Conservation (phyloP, 2,797 vertebrate genomes). For the Caiman crocodilus region DNA sequence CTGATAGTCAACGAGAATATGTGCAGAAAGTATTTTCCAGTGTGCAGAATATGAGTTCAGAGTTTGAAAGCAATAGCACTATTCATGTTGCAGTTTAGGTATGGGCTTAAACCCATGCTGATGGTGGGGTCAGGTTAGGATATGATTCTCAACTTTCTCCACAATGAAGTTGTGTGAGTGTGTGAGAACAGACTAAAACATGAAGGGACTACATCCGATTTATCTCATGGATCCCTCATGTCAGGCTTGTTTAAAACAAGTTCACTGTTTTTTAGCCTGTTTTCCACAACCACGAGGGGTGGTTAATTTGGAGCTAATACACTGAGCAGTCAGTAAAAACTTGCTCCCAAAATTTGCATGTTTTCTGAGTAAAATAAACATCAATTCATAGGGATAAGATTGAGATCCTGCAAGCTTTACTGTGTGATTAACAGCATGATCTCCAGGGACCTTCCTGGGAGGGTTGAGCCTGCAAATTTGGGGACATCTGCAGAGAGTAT, state of each 20-base stretch:
- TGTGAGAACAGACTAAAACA: slow-evolving; percentile 52
- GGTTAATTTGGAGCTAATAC: slow-evolving; percentile 46
- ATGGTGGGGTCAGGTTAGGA: slow-evolving; percentile 2
- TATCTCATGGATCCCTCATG: slow-evolving; percentile 1
- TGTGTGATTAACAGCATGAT: slow-evolving; percentile 9
- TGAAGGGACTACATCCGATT: slow-evolving; percentile 10
- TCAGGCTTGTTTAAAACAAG: background rate
- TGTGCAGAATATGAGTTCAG: background rate
- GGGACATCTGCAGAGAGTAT: background rate
- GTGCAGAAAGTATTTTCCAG: slow-evolving; percentile 4
- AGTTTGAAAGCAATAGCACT: slow-evolving; percentile 14
- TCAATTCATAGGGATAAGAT: slow-evolving; percentile 8
- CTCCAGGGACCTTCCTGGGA: background rate
- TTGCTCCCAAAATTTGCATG: background rate
- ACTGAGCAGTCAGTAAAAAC: slow-evolving; percentile 1
- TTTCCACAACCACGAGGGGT: slow-evolving; percentile 13
- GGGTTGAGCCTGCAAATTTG: slow-evolving; percentile 14
- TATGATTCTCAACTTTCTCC: background rate
- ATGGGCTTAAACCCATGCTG: background rate
- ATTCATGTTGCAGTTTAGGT: background rate
- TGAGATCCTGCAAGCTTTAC: slow-evolving; percentile 10
- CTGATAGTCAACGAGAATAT: background rate
- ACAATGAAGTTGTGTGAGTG: slow-evolving; percentile 44
- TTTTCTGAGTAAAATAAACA: slow-evolving; percentile 19
- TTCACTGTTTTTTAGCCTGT: background rate